Conservation (phyloP, 1,140 invertebrate species). For the Aphis craccivora region DNA sequence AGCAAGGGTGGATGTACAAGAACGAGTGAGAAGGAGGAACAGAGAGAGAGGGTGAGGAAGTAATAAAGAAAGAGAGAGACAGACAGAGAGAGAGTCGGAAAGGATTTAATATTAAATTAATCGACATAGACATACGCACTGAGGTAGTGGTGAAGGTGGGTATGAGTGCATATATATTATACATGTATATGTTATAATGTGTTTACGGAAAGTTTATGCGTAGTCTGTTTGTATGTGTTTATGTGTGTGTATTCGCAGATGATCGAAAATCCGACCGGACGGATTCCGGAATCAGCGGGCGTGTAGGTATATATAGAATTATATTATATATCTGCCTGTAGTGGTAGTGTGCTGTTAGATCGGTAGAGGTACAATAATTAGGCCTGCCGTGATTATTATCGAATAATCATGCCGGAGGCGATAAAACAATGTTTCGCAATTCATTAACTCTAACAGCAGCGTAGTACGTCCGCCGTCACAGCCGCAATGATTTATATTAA, state of each 20-base stretch:
- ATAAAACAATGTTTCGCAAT: conserved; percentile 34
- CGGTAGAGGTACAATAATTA: neutral
- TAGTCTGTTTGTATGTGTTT: neutral
- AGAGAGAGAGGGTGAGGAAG: neutral
- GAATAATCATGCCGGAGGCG: conserved; percentile 46
- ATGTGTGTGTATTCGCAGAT: neutral
- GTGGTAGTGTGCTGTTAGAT: neutral
- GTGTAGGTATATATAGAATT: neutral
- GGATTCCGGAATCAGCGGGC: neutral
- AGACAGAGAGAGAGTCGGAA: neutral
- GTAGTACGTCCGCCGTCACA: neutral
- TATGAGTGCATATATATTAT: neutral
- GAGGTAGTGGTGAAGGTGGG: neutral
- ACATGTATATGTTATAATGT: neutral
- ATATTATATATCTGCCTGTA: neutral
- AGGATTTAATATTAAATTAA: conserved; percentile 57
- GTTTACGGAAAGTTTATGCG: conserved; percentile 34
- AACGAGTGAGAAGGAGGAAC: neutral
- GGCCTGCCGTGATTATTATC: conserved; percentile 25
- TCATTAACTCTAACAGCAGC: neutral
- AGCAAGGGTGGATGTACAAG: neutral
- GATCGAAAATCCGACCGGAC: conserved; percentile 43
- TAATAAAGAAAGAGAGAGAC: neutral
- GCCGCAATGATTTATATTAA: conserved; percentile 17
- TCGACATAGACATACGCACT: conserved; percentile 33